Conservation (phyloP, 1,140 invertebrate genomes). For the Ooceraea biroi region DNA sequence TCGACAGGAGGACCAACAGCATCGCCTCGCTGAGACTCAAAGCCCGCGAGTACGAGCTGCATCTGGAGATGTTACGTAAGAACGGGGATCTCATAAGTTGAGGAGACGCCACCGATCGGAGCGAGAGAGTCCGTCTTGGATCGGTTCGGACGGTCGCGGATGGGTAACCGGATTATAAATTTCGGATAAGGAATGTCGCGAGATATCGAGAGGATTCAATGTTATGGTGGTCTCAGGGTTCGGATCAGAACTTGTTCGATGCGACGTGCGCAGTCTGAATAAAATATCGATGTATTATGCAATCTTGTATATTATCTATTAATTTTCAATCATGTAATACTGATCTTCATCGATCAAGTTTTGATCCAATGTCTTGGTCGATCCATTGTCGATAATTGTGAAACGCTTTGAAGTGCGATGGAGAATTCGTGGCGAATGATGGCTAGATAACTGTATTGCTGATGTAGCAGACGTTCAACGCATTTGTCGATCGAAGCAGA, state of each 20-base stretch:
- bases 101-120: conserved; percentile 80
- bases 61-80: conserved; percentile 93
- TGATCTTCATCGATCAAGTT: neutral
- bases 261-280: neutral
- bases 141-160: neutral
- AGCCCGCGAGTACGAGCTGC: conserved; percentile 96
- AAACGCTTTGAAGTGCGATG: conserved; percentile 10
- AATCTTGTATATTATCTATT: neutral
- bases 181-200: neutral
- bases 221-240: neutral
- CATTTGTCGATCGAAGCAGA: neutral
- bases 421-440: neutral
- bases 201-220: neutral
- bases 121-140: neutral
- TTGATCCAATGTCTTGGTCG: conserved; percentile 2
- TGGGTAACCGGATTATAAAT: neutral
- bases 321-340: conserved; percentile 5
- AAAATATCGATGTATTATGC: neutral
- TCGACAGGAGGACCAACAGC: conserved; percentile 94
- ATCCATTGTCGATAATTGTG: neutral
- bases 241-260: neutral
- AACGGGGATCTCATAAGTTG: conserved; percentile 93
- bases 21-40: conserved; percentile 96
- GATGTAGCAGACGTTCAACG: neutral
- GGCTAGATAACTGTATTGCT: neutral